Evolutionary conservation across 2,797 vertebrate genomes (phyloP).

Genomic region (Sciaenops ocellatus): DNA sequence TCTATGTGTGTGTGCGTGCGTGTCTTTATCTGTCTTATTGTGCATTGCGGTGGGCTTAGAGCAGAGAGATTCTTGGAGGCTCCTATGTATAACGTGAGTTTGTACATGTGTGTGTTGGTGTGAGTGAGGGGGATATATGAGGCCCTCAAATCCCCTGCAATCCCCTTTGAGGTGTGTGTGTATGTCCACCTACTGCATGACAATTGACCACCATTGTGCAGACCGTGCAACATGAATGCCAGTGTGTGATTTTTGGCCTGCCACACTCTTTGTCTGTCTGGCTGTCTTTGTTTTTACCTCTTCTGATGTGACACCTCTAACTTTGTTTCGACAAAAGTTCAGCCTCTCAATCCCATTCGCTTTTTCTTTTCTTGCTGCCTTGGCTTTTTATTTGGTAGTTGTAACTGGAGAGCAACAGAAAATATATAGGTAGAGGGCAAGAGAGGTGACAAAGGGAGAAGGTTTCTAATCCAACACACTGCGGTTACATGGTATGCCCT

Average conservation of each 20-base stretch:
- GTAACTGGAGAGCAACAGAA: slow-evolving; percentile 8
- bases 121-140: slow-evolving; percentile 53
- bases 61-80: slow-evolving; percentile 34
- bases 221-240: slow-evolving; percentile 37
- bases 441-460: not conserved
- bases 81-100: slow-evolving; percentile 56
- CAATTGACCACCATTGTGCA: slow-evolving; percentile 61
- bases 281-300: slow-evolving; percentile 28
- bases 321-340: slow-evolving; percentile 1
- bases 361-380: slow-evolving; percentile 6
- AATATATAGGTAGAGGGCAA: not conserved
- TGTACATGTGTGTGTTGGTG: slow-evolving; percentile 37
- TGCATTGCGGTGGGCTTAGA: slow-evolving; percentile 53
- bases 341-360: not conserved
- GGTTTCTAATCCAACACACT: not conserved
- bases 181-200: slow-evolving; percentile 75
- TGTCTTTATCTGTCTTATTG: slow-evolving; percentile 44
- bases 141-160: slow-evolving; percentile 76
- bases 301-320: slow-evolving; percentile 6
- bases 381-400: not conserved
- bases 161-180: slow-evolving; percentile 72
- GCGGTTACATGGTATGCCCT: not conserved
- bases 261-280: not conserved
- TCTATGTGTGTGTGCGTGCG: slow-evolving; percentile 7
- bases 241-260: slow-evolving; percentile 34